These are phyloP conservation scores for Drosophila hawaiiensis DNA, from an alignment of 2,888 invertebrate genomes.

Conservation along the genomic window DNA sequence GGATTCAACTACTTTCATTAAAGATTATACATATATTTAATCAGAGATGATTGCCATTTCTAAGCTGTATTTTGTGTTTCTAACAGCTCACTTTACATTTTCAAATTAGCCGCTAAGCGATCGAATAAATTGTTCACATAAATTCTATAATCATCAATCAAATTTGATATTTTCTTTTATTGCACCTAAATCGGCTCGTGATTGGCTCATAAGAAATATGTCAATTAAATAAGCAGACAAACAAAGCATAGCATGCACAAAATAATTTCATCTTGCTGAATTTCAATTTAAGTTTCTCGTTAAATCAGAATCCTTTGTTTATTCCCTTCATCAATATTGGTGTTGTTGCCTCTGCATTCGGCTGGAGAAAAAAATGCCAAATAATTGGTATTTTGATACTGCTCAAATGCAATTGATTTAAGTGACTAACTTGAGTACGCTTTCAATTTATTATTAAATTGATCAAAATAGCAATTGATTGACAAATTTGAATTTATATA, in stretches of 20 bases:
- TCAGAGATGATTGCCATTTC: background rate
- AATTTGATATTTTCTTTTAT: background rate
- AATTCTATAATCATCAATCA: background rate
- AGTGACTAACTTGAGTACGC: slow-evolving; percentile 17
- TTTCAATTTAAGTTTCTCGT: background rate
- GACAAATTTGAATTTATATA: background rate
- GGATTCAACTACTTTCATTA: too few relatives aligned
- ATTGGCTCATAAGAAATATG: too few relatives aligned
- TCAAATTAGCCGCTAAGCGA: background rate
- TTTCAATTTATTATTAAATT: slow-evolving; percentile 23
- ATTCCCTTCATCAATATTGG: background rate
- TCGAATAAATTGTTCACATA: background rate
- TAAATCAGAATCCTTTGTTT: background rate
- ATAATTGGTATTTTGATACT: background rate
- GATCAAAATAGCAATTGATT: slow-evolving; percentile 21
- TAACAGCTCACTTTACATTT: background rate
- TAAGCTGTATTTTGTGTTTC: background rate
- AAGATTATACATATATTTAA: background rate
- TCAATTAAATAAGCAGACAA: too few relatives aligned
- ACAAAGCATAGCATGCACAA: background rate
- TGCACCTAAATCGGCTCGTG: background rate
- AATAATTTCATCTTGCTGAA: slow-evolving; percentile 1
- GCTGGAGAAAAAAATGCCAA: background rate
- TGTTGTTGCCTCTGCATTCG: background rate
- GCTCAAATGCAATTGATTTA: slow-evolving; percentile 13